Percentiles rank a stretch among this genome's conserved stretches.
Conservation (phyloP, 1,140 invertebrate genomes). For the Glossosoma conforme region DNA sequence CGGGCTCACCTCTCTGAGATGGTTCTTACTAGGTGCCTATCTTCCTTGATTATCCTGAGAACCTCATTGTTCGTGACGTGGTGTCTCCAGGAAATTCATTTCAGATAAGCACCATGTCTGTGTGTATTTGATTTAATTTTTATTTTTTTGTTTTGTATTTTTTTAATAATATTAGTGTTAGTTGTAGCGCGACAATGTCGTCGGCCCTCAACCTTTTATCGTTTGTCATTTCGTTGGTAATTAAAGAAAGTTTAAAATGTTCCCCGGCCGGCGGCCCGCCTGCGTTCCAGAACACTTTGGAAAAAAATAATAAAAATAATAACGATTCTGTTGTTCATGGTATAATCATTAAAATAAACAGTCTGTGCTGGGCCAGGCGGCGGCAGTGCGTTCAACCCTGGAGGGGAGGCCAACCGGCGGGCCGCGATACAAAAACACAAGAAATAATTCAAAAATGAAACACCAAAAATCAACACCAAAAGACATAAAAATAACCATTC, state of each 20-base stretch:
- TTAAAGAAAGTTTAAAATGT: slow-evolving; percentile 6
- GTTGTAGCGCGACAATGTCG: too few species aligned
- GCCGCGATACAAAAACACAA: neutral
- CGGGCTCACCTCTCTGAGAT: too few species aligned
- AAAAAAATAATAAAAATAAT: slow-evolving; percentile 19
- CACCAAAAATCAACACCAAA: neutral
- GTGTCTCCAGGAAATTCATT: too few species aligned
- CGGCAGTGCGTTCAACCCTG: slow-evolving; percentile 16
- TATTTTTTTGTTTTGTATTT: too few species aligned
- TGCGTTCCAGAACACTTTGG: neutral
- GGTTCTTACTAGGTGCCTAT: too few species aligned
- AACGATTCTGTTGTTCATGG: slow-evolving; percentile 25
- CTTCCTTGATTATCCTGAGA: too few species aligned
- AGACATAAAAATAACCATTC: too few species aligned
- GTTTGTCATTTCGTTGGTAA: slow-evolving; percentile 19
- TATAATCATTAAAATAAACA: slow-evolving; percentile 26
- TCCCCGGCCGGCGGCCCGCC: neutral
- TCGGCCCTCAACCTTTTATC: too few species aligned
- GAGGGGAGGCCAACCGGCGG: slow-evolving; percentile 2
- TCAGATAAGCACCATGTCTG: too few species aligned
- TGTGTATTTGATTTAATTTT: too few species aligned
- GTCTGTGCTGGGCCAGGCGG: slow-evolving; percentile 14
- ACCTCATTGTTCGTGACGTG: too few species aligned
- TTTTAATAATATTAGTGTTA: too few species aligned
- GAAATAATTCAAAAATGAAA: neutral